Evolutionary conservation across 2,113 vertebrate genomes (phyloP).

Genomic region (Ciconia maguari): DNA sequence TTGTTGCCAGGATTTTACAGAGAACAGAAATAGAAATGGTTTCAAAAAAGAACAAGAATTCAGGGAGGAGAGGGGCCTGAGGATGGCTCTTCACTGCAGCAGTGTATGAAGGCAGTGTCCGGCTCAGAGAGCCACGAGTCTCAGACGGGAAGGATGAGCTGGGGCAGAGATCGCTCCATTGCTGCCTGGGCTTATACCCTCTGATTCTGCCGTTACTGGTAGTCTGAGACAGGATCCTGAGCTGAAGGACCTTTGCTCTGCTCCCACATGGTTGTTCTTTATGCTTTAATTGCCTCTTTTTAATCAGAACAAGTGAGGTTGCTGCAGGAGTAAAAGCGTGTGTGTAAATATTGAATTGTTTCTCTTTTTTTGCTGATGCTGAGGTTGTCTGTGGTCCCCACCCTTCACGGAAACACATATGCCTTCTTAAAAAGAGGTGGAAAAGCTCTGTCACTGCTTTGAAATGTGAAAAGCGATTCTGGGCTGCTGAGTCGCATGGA

Average conservation of each 20-base stretch:
- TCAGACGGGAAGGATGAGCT: background rate
- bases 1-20: background rate
- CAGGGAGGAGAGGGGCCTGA: background rate
- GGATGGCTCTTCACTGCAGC: background rate
- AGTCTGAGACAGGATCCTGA: background rate
- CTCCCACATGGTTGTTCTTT: background rate
- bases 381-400: background rate
- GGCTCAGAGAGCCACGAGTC: fast-evolving
- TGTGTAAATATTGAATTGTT: background rate
- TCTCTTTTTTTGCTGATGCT: background rate
- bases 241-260: background rate
- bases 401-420: background rate
- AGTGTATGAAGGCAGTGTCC: fast-evolving
- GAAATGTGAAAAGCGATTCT: background rate
- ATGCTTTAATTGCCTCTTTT: background rate
- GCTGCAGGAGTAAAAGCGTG: background rate
- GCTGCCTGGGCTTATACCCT: background rate
- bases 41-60: background rate
- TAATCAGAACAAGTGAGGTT: background rate
- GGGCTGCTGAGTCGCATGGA: background rate
- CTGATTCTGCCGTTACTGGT: background rate
- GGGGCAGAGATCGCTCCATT: background rate
- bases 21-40: background rate
- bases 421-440: background rate
- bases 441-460: background rate